phyloP scores from a whole-genome alignment of 2,113 vertebrate species.

The Cromileptes altivelis region DNA sequence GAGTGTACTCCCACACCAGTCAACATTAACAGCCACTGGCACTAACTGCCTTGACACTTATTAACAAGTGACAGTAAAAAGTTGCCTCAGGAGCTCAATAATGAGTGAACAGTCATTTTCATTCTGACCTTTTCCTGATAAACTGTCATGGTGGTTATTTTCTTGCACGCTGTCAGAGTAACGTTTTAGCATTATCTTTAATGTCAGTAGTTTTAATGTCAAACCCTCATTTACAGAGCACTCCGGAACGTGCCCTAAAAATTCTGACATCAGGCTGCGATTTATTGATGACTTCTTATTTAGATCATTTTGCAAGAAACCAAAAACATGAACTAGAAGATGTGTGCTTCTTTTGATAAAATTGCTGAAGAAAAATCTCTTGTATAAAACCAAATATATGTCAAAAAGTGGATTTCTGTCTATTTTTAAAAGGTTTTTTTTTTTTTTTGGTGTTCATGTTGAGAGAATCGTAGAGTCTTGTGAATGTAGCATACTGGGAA shows the following conservation, averaged over 20 bases:
- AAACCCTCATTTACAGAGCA: conserved; percentile 43
- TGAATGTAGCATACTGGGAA: conserved; percentile 24
- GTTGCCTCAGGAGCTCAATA: conserved; percentile 59
- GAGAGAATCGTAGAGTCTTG: not conserved
- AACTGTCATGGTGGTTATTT: conserved; percentile 70
- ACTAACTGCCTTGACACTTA: conserved; percentile 51
- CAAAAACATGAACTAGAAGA: not conserved
- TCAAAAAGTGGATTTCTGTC: not conserved
- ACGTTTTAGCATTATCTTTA: conserved; percentile 67
- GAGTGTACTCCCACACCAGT: conserved; percentile 36
- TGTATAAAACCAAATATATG: not conserved
- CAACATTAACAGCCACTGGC: conserved; percentile 51
- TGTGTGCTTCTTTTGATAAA: not conserved
- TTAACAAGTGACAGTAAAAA: conserved; percentile 69
- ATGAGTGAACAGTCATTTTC: conserved; percentile 74
- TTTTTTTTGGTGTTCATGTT: conserved; percentile 7
- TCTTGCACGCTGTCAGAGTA: conserved; percentile 58
- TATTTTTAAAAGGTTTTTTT: not conserved
- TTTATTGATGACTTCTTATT: conserved; percentile 28
- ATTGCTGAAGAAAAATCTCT: not conserved
- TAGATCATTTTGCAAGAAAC: conserved; percentile 18
- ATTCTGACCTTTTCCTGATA: conserved; percentile 72
- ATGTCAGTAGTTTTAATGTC: conserved; percentile 75
- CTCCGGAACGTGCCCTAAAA: conserved; percentile 3
- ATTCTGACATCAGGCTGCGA: conserved; percentile 23